A percentile compares a stretch with the other conserved stretches of the same genome.
These are phyloP conservation scores for Erannis defoliaria DNA, from an alignment of 2,888 invertebrate genomes.

Conservation along the genomic window DNA sequence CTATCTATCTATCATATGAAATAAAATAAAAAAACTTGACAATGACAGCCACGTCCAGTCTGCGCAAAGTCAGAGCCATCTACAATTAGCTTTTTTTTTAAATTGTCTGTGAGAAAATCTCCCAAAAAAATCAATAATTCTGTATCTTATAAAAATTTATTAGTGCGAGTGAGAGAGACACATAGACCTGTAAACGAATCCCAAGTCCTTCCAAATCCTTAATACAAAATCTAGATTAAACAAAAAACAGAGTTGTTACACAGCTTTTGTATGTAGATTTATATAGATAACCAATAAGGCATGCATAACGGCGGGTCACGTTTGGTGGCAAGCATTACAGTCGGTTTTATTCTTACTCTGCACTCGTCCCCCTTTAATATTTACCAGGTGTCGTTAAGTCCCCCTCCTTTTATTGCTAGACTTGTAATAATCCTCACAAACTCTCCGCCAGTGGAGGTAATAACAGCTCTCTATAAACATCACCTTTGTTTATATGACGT, in stretches of 20 bases:
- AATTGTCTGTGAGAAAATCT: no score
- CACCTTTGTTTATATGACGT: slow-evolving; percentile 58
- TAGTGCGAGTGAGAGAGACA: no score
- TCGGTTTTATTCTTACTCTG: slow-evolving; percentile 68
- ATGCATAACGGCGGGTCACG: slow-evolving; percentile 65
- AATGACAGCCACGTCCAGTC: no score
- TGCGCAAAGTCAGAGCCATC: no score
- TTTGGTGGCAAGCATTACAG: slow-evolving; percentile 65
- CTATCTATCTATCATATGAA: no score
- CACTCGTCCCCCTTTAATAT: slow-evolving; percentile 74
- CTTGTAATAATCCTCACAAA: slow-evolving; percentile 75
- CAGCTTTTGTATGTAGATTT: slow-evolving; percentile 22
- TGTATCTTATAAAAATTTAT: no score
- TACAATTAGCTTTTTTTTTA: no score
- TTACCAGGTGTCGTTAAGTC: slow-evolving; percentile 79
- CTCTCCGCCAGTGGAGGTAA: slow-evolving; percentile 59
- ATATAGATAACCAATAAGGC: slow-evolving; percentile 41
- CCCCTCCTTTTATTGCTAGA: slow-evolving; percentile 73
- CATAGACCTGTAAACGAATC: no score
- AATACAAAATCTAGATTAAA: not conserved
- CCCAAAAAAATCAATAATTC: no score
- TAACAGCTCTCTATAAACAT: slow-evolving; percentile 68
- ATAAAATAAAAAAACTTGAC: no score
- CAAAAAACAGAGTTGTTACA: slow-evolving; percentile 1
- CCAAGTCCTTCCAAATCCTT: not conserved